A percentile compares a stretch with the other conserved stretches of the same genome.
Evolutionary conservation across 2,113 vertebrate genomes (phyloP).

Genomic region (Cyanoramphus novaezelandiae): DNA sequence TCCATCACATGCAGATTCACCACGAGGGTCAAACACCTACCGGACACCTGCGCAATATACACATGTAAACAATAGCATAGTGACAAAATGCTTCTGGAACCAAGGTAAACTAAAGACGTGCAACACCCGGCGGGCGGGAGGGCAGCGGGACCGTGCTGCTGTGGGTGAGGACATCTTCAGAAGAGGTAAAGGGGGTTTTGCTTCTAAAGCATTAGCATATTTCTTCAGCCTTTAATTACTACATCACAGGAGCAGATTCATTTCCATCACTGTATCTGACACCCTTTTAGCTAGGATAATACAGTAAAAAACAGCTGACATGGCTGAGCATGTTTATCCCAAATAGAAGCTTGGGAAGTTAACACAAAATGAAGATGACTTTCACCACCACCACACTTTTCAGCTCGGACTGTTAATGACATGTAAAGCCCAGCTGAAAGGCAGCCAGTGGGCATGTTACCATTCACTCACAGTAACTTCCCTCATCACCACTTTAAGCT

Average conservation of each 20-base stretch:
- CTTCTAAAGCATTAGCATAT: not conserved
- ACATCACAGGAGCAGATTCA: constrained; percentile 5
- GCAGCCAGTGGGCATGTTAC: constrained; percentile 63
- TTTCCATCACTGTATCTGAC: not conserved
- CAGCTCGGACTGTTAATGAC: not conserved
- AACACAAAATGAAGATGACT: not conserved
- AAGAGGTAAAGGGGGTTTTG: not conserved
- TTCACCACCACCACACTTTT: not conserved
- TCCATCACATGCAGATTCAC: not conserved
- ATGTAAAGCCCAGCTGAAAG: constrained; percentile 45
- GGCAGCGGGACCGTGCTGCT: not conserved
- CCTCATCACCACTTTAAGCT: not conserved
- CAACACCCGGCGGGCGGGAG: not conserved
- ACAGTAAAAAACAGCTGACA: not conserved
- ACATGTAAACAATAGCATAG: constrained; percentile 45
- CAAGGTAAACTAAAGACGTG: not conserved
- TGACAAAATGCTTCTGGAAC: constrained; percentile 6
- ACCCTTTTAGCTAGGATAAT: not conserved
- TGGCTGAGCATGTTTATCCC: rapidly evolving
- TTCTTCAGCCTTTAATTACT: not conserved
- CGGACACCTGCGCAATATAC: not conserved
- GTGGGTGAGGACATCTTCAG: not conserved
- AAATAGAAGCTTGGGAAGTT: not conserved
- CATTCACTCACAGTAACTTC: constrained; percentile 58
- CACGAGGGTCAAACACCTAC: not conserved